Percentiles rank a stretch among this genome's conserved stretches.
phyloP scores from a whole-genome alignment of 2,888 invertebrate genomes.

The Cheilosia vulpina region DNA sequence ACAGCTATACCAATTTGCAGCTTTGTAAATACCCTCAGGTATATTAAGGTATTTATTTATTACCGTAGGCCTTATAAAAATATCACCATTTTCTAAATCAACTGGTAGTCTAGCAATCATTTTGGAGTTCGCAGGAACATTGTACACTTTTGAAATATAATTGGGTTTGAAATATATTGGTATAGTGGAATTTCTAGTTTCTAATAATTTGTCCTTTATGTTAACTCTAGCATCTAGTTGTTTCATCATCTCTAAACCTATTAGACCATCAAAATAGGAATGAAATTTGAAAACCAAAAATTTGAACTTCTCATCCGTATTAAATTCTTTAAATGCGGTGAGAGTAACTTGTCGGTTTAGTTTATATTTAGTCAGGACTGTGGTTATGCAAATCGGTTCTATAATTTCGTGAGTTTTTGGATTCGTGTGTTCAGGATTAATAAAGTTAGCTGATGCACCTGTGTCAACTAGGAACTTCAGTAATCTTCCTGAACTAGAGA shows the following conservation, averaged over 20 bases:
- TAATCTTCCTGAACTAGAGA: no score
- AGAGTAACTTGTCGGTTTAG: constrained; percentile 43
- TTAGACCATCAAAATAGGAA: constrained; percentile 12
- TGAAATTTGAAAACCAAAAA: constrained; percentile 61
- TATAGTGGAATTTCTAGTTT: constrained; percentile 15
- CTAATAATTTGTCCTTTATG: constrained; percentile 26
- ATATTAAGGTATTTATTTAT: constrained; percentile 20
- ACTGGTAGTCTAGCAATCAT: constrained; percentile 4
- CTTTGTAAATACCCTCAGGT: constrained; percentile 29
- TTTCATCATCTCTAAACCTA: constrained; percentile 63
- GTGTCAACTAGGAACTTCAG: no score
- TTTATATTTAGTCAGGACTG: constrained; percentile 40
- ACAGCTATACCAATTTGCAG: not conserved
- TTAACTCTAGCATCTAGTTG: constrained; percentile 37
- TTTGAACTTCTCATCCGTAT: constrained; percentile 27
- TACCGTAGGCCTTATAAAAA: not conserved
- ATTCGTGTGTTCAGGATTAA: no score
- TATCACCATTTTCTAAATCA: constrained; percentile 19
- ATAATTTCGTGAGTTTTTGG: constrained; percentile 12
- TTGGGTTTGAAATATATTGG: constrained; percentile 18
- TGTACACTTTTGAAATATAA: not conserved
- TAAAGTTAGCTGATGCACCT: no score
- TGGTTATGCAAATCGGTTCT: constrained; percentile 23
- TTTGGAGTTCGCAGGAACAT: not conserved
- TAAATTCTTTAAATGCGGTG: constrained; percentile 46